Evolutionary conservation across 2,797 vertebrate species (phyloP).

Genomic region (Staurois parvus): DNA sequence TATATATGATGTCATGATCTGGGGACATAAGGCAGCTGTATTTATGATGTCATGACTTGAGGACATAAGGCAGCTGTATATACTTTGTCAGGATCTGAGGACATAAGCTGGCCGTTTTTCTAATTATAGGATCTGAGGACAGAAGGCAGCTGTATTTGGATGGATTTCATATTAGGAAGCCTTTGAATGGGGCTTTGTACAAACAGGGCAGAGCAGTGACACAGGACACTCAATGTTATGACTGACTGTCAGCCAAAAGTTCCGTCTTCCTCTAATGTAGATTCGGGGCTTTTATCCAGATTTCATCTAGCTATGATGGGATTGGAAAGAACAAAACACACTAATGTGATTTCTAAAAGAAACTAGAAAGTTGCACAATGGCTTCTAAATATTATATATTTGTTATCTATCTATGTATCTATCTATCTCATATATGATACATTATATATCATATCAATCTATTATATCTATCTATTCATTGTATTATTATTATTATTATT

Average conservation of each 20-base stretch:
- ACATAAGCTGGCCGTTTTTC: too few species aligned
- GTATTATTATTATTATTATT: too few species aligned
- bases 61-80: too few species aligned
- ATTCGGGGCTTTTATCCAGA: neutral
- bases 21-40: too few species aligned
- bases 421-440: too few species aligned
- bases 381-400: too few species aligned
- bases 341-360: neutral
- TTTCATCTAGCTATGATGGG: neutral
- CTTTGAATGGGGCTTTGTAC: neutral
- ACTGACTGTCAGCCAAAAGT: neutral
- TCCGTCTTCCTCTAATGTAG: neutral
- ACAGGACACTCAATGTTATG: neutral
- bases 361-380: neutral
- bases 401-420: conserved; percentile 5
- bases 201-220: neutral
- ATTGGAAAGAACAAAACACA: neutral
- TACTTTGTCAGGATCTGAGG: too few species aligned
- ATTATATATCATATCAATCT: conserved; percentile 7
- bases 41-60: too few species aligned
- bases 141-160: neutral
- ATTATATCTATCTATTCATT: neutral
- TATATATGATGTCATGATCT: too few species aligned
- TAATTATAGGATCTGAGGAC: too few species aligned
- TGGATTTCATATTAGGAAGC: neutral